Percentiles rank a stretch among this genome's conserved stretches.
phyloP scores from a whole-genome alignment of 2,797 vertebrate species.

The Parambassis ranga region DNA sequence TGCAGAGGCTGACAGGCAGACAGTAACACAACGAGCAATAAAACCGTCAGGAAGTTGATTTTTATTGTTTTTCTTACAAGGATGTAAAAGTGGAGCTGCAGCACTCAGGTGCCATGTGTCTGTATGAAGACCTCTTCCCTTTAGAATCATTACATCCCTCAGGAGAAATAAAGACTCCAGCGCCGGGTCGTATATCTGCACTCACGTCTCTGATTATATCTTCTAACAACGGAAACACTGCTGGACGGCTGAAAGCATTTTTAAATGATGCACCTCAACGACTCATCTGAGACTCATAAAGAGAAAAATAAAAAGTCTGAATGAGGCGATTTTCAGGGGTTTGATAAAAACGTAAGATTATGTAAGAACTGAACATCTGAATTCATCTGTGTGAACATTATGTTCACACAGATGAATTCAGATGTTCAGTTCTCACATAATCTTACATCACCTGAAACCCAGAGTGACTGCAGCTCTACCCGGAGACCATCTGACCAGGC shows the following conservation, averaged over 20 bases:
- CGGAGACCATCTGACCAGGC: too few species aligned
- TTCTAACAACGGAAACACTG: not conserved
- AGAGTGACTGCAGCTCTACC: too few species aligned
- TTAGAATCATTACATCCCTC: constrained; percentile 5
- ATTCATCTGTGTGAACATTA: too few species aligned
- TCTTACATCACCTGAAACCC: too few species aligned
- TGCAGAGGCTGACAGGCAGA: not conserved
- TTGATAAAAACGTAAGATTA: not conserved
- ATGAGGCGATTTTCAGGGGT: not conserved
- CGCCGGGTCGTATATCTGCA: not conserved
- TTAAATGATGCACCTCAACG: not conserved
- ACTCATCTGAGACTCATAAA: constrained; percentile 17
- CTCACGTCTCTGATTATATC: not conserved
- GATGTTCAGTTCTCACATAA: too few species aligned
- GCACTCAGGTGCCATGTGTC: too few species aligned
- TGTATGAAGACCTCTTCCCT: too few species aligned
- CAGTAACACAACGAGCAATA: not conserved
- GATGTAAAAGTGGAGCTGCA: not conserved
- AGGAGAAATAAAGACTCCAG: not conserved
- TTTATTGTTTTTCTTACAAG: not conserved
- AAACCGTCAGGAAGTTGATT: not conserved
- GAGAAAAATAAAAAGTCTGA: not conserved
- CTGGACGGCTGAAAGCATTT: not conserved
- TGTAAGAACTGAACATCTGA: too few species aligned
- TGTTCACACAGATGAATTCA: too few species aligned